Conservation (phyloP, 1,140 invertebrate genomes). For the Neotoxoptera formosana region DNA sequence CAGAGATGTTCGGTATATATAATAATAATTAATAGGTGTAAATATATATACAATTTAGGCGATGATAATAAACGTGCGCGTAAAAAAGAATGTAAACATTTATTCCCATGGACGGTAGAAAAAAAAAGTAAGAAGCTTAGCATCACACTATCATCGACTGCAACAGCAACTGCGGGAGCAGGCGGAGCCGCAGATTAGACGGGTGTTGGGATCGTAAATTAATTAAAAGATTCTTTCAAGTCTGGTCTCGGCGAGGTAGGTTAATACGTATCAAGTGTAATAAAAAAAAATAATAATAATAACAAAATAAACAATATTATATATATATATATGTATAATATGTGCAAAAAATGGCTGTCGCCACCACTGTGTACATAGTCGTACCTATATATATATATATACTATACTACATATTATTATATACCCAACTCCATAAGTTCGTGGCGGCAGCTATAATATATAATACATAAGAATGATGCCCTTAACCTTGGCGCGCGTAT, state of each 20-base stretch:
- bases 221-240: constrained; percentile 57
- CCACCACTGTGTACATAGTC: not conserved
- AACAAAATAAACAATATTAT: constrained; percentile 5
- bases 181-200: constrained; percentile 1
- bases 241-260: constrained; percentile 32
- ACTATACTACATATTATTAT: not conserved
- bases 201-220: constrained; percentile 52
- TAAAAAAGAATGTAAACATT: not conserved
- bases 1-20: not conserved
- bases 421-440: constrained; percentile 9
- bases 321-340: not conserved
- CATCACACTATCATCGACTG: not conserved
- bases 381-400: not conserved
- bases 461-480: constrained; percentile 27
- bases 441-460: not conserved
- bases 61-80: no score
- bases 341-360: constrained; percentile 37
- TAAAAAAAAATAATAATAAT: constrained; percentile 29
- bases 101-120: constrained; percentile 14
- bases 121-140: not conserved
- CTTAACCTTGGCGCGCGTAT: constrained; percentile 39
- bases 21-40: constrained; percentile 5
- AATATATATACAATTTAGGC: not conserved
- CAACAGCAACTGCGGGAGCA: not conserved
- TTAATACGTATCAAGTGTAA: constrained; percentile 32